Percentiles rank a stretch among this genome's conserved stretches.
phyloP scores from a whole-genome alignment of 2,888 invertebrate species.

The Lissonota sp. region DNA sequence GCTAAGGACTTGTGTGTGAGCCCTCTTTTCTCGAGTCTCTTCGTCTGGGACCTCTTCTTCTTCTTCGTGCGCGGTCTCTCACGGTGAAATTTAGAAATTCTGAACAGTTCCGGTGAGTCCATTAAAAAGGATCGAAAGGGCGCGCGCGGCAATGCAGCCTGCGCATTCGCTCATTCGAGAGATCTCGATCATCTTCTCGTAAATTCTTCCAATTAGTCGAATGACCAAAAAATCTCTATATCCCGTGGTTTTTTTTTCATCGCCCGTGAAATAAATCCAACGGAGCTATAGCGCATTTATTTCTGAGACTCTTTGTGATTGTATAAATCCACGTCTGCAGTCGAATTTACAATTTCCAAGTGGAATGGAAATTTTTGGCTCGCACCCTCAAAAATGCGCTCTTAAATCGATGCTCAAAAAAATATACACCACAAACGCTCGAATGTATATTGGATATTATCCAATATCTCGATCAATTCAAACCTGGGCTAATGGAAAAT shows the following conservation, averaged over 20 bases:
- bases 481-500: constrained; percentile 77
- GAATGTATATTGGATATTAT: constrained; percentile 80
- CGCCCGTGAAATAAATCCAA: constrained; percentile 53
- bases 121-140: constrained; percentile 65
- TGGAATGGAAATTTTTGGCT: constrained; percentile 22
- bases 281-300: constrained; percentile 29
- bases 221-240: constrained; percentile 75
- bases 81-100: constrained; percentile 70
- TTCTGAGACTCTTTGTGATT: constrained; percentile 9
- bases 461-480: constrained; percentile 76
- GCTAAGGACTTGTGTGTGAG: constrained; percentile 15
- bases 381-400: constrained; percentile 66
- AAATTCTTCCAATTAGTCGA: constrained; percentile 80
- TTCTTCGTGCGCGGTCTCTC: constrained; percentile 44
- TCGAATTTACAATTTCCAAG: constrained; percentile 4
- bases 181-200: constrained; percentile 71
- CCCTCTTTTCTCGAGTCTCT: constrained; percentile 9
- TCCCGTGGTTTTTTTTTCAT: constrained; percentile 40
- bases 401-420: constrained; percentile 65
- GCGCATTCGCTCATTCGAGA: constrained; percentile 61
- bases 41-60: constrained; percentile 18
- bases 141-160: constrained; percentile 17
- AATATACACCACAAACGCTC: constrained; percentile 64
- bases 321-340: background rate
- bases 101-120: constrained; percentile 70